Conservation (phyloP, 2,113 vertebrate genomes). For the Rhinoderma darwinii region DNA sequence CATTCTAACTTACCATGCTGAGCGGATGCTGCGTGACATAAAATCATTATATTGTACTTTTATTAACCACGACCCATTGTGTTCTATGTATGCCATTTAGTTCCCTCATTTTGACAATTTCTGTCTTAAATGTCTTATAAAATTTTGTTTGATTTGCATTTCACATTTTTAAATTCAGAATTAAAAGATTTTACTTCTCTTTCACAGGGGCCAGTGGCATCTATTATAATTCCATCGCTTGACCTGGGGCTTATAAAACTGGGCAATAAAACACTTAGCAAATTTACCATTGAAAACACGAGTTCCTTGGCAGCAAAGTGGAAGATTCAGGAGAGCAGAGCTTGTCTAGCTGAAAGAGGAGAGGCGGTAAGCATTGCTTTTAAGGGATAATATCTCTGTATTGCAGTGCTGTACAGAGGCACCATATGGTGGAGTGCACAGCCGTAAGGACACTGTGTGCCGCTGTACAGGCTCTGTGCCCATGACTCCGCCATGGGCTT, state of each 20-base stretch:
- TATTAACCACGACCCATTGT: too few relatives aligned
- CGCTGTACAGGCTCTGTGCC: neutral
- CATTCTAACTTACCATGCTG: too few relatives aligned
- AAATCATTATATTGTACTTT: too few relatives aligned
- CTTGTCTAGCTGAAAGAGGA: slow-evolving; percentile 67
- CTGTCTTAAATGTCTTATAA: too few relatives aligned
- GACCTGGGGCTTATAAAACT: slow-evolving; percentile 81
- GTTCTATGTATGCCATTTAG: too few relatives aligned
- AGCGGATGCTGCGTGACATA: too few relatives aligned
- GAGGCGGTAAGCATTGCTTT: slow-evolving; percentile 62
- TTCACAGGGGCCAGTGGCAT: slow-evolving; percentile 83
- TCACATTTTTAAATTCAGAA: neutral
- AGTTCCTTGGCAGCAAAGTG: slow-evolving; percentile 82
- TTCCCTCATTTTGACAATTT: too few relatives aligned
- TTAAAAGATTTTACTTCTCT: neutral
- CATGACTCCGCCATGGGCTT: neutral
- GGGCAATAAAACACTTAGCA: slow-evolving; percentile 67
- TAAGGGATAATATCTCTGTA: neutral
- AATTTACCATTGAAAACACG: slow-evolving; percentile 78
- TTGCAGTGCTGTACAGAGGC: neutral
- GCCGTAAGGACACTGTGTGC: neutral
- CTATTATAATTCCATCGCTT: slow-evolving; percentile 76
- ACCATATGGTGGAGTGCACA: neutral
- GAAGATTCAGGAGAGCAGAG: slow-evolving; percentile 75
- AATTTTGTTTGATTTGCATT: neutral